Conservation (phyloP, 2,888 invertebrate species). For the Dicycla oo region DNA sequence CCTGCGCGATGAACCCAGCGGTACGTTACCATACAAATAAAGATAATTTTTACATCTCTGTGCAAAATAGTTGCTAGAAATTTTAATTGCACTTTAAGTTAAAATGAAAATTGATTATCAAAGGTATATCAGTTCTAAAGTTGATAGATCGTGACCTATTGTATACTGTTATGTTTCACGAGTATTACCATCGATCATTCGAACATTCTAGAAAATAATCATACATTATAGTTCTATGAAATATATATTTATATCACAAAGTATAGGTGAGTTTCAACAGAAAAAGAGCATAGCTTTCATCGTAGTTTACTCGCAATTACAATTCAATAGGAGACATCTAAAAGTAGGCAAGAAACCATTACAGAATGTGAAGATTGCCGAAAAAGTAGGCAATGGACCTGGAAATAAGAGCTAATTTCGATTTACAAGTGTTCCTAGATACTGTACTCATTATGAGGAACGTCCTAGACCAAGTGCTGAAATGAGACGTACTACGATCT, state of each 20-base stretch:
- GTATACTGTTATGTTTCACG: conserved; percentile 52
- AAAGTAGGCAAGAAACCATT: conserved; percentile 54
- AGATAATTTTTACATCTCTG: conserved; percentile 74
- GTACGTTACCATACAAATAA: conserved; percentile 62
- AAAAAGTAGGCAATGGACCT: conserved; percentile 57
- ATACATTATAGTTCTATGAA: conserved; percentile 61
- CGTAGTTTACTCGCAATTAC: conserved; percentile 52
- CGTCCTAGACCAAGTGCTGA: conserved; percentile 6
- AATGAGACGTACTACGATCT: conserved; percentile 30
- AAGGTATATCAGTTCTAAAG: conserved; percentile 61
- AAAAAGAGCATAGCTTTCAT: conserved; percentile 57
- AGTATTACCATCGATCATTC: conserved; percentile 55
- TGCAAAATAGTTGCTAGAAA: conserved; percentile 71
- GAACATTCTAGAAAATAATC: conserved; percentile 59
- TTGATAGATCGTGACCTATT: conserved; percentile 57
- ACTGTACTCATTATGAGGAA: background rate
- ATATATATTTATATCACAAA: conserved; percentile 77
- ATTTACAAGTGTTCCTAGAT: conserved; percentile 7
- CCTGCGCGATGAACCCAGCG: conserved; percentile 67
- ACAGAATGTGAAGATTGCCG: conserved; percentile 32
- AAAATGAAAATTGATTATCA: conserved; percentile 69
- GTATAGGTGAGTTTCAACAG: conserved; percentile 75
- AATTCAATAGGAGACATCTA: conserved; percentile 51
- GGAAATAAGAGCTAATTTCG: conserved; percentile 62
- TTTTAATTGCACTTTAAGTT: conserved; percentile 79